A percentile compares a stretch with the other conserved stretches of the same genome.
Evolutionary conservation across 2,888 invertebrate species (phyloP).

Genomic region (Athetis lepigone): DNA sequence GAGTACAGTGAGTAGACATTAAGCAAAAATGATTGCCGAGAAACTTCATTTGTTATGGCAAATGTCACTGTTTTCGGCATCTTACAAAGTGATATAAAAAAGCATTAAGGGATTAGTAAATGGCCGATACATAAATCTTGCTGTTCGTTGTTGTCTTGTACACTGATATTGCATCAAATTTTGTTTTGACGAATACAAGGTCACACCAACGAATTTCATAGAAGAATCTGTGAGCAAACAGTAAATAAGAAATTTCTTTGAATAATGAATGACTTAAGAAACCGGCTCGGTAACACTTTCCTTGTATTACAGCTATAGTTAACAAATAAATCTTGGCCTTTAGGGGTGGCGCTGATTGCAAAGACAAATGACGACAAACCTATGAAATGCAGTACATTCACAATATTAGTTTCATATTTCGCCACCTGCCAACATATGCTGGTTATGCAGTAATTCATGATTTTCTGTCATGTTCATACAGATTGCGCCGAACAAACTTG

Average conservation of each 20-base stretch:
- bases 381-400: neutral
- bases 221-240: slow-evolving; percentile 3
- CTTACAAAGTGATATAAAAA: too few relatives aligned
- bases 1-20: too few relatives aligned
- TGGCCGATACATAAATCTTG: too few relatives aligned
- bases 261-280: neutral
- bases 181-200: neutral
- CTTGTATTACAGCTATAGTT: neutral
- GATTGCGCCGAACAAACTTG: slow-evolving; percentile 42
- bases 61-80: too few relatives aligned
- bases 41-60: too few relatives aligned
- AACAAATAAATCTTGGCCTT: slow-evolving; percentile 10
- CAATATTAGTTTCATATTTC: neutral
- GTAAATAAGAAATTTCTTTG: slow-evolving; percentile 1
- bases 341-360: neutral
- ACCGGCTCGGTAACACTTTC: neutral
- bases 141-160: too few relatives aligned
- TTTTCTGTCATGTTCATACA: slow-evolving; percentile 40
- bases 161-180: neutral
- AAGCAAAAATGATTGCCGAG: too few relatives aligned
- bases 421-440: slow-evolving; percentile 7
- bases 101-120: too few relatives aligned
- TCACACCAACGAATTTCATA: neutral
- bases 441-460: slow-evolving; percentile 42
- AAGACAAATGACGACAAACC: neutral